These are phyloP conservation scores for Sebastes itinus DNA, from an alignment of 2,797 vertebrate species.

Conservation along the genomic window DNA sequence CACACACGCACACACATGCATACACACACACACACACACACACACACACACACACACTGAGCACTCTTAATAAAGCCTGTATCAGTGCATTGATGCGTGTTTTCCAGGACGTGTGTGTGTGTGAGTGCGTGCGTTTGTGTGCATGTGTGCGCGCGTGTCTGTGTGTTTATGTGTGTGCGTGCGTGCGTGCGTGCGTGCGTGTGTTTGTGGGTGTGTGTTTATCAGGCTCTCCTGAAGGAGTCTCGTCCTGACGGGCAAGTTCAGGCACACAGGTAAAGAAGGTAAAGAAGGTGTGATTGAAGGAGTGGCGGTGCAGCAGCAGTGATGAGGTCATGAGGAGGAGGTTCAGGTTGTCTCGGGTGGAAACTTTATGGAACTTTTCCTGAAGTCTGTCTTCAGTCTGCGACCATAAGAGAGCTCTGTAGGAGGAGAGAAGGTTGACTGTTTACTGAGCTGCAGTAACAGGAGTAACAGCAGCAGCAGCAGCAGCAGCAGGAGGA, in stretches of 20 bases:
- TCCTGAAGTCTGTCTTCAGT: not conserved
- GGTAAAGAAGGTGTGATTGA: too few species aligned
- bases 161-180: too few species aligned
- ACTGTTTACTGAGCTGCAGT: too few species aligned
- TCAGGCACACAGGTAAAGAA: conserved; percentile 22
- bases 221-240: not conserved
- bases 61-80: too few species aligned
- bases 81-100: not conserved
- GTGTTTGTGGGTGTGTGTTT: not conserved
- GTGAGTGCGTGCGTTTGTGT: not conserved
- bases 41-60: not conserved
- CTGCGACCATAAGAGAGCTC: not conserved
- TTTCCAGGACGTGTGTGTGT: conserved; percentile 22
- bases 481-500: too few species aligned
- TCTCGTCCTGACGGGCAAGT: conserved; percentile 28
- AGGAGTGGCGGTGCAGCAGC: too few species aligned
- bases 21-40: too few species aligned
- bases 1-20: too few species aligned
- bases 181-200: not conserved
- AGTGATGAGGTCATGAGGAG: too few species aligned
- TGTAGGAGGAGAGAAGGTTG: too few species aligned
- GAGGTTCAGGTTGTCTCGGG: too few species aligned
- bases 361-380: not conserved
- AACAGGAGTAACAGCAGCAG: too few species aligned
- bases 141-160: not conserved